phyloP scores from a whole-genome alignment of 2,113 vertebrate genomes.

The Macrotus californicus region DNA sequence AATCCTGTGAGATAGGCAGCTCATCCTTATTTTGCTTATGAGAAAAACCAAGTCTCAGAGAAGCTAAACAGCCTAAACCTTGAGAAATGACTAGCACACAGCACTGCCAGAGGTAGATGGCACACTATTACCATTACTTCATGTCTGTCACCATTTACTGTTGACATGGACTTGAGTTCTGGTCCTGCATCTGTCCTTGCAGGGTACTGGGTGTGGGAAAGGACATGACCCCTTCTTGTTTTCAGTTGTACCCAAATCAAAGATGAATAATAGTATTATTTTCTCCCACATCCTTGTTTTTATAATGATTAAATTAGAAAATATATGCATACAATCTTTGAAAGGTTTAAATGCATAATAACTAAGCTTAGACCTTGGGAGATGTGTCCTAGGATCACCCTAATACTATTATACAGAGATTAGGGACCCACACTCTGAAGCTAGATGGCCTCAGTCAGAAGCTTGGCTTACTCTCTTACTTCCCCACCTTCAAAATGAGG shows the following conservation, averaged over 20 bases:
- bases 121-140: not conserved
- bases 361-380: not conserved
- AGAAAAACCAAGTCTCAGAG: not conserved
- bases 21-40: not conserved
- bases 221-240: rapidly evolving
- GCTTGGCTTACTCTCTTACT: not conserved
- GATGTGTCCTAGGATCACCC: not conserved
- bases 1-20: not conserved
- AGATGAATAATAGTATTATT: not conserved
- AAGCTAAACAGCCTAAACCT: not conserved
- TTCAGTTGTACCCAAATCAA: not conserved
- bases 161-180: not conserved
- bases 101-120: not conserved
- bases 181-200: not conserved
- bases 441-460: not conserved
- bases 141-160: not conserved
- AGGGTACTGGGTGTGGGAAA: not conserved
- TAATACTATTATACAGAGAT: not conserved
- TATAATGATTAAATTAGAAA: not conserved
- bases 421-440: not conserved
- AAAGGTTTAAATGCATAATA: not conserved
- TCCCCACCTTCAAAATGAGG: not conserved
- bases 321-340: not conserved
- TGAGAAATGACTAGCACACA: not conserved
- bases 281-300: not conserved